Evolutionary conservation across 2,797 vertebrate species (phyloP).

Genomic region (Streptopelia turtur): DNA sequence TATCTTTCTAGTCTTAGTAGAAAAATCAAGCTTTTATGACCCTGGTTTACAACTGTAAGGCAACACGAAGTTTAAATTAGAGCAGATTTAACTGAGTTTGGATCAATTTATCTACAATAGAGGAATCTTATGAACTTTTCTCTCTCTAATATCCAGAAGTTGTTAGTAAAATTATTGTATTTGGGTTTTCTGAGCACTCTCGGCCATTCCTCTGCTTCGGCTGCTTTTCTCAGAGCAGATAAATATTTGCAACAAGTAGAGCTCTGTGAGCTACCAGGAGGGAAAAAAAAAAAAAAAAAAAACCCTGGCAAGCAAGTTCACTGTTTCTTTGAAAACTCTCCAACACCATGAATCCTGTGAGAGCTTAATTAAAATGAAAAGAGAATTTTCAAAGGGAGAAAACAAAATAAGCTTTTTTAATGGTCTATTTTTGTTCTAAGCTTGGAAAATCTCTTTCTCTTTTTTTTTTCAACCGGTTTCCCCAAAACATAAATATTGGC

Average conservation of each 20-base stretch:
- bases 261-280: neutral
- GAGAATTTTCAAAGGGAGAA: constrained; percentile 51
- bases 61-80: neutral
- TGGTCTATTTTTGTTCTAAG: constrained; percentile 56
- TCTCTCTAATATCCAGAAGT: constrained; percentile 23
- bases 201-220: neutral
- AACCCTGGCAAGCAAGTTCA: constrained; percentile 26
- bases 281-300: neutral
- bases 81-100: neutral
- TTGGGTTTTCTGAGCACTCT: constrained; percentile 22
- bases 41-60: neutral
- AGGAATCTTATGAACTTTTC: neutral
- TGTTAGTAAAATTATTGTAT: constrained; percentile 37
- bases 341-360: constrained; percentile 48
- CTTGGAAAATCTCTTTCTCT: constrained; percentile 54
- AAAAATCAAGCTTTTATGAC: neutral
- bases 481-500: constrained; percentile 70
- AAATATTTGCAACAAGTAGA: constrained; percentile 52
- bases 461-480: constrained; percentile 40
- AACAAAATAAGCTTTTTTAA: constrained; percentile 53
- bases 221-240: constrained; percentile 24
- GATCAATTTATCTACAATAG: neutral
- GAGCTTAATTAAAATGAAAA: constrained; percentile 67
- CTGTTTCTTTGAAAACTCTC: constrained; percentile 62
- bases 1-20: neutral